A percentile compares a stretch with the other conserved stretches of the same genome.
Evolutionary conservation across 1,140 invertebrate genomes (phyloP).

Genomic region (Episyrphus balteatus): DNA sequence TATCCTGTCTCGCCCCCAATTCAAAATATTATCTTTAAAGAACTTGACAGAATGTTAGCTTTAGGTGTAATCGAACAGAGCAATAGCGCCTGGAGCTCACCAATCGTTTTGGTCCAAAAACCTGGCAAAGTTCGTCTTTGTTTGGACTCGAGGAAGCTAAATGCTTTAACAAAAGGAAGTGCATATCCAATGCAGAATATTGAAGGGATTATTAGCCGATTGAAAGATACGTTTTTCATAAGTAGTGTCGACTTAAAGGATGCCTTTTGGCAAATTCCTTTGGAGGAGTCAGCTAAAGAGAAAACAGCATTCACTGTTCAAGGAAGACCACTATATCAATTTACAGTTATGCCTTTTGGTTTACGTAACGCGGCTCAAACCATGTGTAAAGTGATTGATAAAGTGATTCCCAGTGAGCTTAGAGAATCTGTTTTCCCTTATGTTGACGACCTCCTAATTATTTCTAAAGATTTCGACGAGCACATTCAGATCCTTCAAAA

Average conservation of each 20-base stretch:
- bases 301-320: conserved; percentile 36
- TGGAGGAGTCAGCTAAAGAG: conserved; percentile 9
- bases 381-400: not conserved
- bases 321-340: too few relatives aligned
- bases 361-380: not conserved
- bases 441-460: conserved; percentile 1
- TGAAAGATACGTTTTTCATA: conserved; percentile 13
- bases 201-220: conserved; percentile 6
- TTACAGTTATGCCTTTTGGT: not conserved
- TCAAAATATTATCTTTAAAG: conserved; percentile 10
- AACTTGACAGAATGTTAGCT: conserved; percentile 15
- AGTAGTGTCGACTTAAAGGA: too few relatives aligned
- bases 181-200: conserved; percentile 19
- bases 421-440: conserved; percentile 3
- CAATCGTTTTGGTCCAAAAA: conserved; percentile 21
- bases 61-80: conserved; percentile 14
- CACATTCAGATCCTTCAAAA: not conserved
- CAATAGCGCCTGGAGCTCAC: conserved; percentile 16
- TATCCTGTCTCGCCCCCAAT: conserved; percentile 14
- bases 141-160: conserved; percentile 19
- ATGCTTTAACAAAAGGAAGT: conserved; percentile 15
- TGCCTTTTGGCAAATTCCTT: too few relatives aligned
- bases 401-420: conserved; percentile 23
- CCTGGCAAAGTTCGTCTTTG: too few relatives aligned
- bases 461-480: not conserved